Base-by-base conservation (phyloP, 2,797 vertebrate genomes). In the Dicrostonyx torquatus region DNA sequence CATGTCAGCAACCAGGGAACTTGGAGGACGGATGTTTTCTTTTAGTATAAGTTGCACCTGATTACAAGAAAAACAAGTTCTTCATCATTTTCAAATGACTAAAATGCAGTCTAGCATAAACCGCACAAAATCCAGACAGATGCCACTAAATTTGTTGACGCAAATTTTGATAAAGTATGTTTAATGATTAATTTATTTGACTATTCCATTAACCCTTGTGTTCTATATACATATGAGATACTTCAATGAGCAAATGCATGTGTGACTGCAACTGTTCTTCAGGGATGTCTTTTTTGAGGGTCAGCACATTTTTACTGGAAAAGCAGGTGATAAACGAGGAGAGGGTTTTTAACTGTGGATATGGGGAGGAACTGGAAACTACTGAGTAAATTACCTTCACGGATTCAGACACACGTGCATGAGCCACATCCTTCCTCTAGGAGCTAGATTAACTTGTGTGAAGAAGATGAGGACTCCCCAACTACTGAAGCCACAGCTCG, bases 91-190 rank as follows among this genome's bases (percentile, higher is more conserved):
- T 88, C 50, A 55, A 78, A 77, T 50, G 50, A 50, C 13, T 55
- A 75, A 50, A 83, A 62, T 64, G 29, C 12, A 97, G 13, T 58
- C 11, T 94, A 40, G 87, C 77, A 73, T 64, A 77, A 90, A 89
- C 37, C 55, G 31, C 48, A 66, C 48, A 93, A 94, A 70, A 85
- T 45, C 3, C 6, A 31, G 2, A 93, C 60, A 50, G 20, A 15
- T 31, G 0, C 60, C 31, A 37, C 24, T 64, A 83, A 80, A 77
- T 79, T 76, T 79, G 14, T 85, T 84, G 40, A 0, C 77, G 29
- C 10, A 55, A 83, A 76, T 73, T 95, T 68, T 94, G 43, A 85
- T 72, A 66, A 84, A 82, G 31, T 22, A 82, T n/a, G 64, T 31
- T 31, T 22, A n/a, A n/a, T 11, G 40, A 84, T 14, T 26, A 37